A percentile compares a stretch with the other conserved stretches of the same genome.
These are phyloP conservation scores for Limnephilus auricula DNA, from an alignment of 2,888 invertebrate genomes.

Conservation along the genomic window DNA sequence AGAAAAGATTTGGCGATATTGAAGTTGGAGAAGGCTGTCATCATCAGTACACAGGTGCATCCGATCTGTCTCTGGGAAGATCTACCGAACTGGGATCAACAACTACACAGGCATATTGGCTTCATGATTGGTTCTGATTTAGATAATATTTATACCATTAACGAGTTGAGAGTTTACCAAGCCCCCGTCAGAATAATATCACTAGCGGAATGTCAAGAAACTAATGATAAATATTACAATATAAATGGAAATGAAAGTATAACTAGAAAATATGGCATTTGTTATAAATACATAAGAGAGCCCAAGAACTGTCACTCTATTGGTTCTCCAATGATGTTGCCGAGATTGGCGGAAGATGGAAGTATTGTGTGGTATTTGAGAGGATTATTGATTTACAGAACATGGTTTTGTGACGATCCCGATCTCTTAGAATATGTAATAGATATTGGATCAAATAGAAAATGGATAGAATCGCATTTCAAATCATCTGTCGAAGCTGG, in stretches of 20 bases:
- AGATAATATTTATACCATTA: constrained; percentile 39
- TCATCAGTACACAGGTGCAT: constrained; percentile 53
- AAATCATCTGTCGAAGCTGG: constrained; percentile 52
- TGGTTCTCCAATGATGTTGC: constrained; percentile 60
- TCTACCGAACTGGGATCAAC: constrained; percentile 49
- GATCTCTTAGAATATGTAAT: not conserved
- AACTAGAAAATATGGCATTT: not conserved
- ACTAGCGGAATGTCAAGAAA: constrained; percentile 19
- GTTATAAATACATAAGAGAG: constrained; percentile 24
- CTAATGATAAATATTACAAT: not conserved
- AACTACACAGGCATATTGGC: constrained; percentile 48
- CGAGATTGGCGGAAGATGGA: constrained; percentile 57
- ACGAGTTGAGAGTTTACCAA: constrained; percentile 50
- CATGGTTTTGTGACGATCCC: constrained; percentile 25
- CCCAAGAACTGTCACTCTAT: constrained; percentile 52
- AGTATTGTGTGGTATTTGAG: constrained; percentile 57
- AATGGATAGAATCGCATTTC: constrained; percentile 61
- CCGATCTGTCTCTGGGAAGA: constrained; percentile 62
- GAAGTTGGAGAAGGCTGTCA: constrained; percentile 35
- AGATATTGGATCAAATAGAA: constrained; percentile 50
- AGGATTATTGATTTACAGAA: constrained; percentile 47
- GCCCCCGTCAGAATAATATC: constrained; percentile 46
- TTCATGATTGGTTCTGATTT: constrained; percentile 58
- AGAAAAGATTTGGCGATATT: constrained; percentile 2
- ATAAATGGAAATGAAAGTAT: not conserved